Evolutionary conservation across 2,888 invertebrate genomes (phyloP).

Genomic region (Hololepta plana): DNA sequence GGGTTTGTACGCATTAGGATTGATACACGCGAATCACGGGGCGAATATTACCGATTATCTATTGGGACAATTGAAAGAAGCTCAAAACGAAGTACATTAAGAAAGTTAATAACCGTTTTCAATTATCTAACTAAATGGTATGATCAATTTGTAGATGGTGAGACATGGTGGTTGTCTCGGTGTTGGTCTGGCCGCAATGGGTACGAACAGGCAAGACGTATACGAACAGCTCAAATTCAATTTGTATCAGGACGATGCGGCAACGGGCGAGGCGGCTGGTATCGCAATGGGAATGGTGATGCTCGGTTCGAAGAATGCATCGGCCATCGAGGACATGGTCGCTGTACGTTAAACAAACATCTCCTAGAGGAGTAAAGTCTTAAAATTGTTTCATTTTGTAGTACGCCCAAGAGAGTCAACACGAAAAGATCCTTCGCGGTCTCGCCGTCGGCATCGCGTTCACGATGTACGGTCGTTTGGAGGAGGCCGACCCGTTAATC

Average conservation of each 20-base stretch:
- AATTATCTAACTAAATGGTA: slow-evolving; percentile 1
- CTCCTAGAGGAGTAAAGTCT: no score
- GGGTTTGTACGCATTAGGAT: slow-evolving; percentile 84
- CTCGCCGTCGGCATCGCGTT: slow-evolving; percentile 92
- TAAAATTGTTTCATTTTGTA: slow-evolving; percentile 16
- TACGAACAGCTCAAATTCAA: slow-evolving; percentile 95
- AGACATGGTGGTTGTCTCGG: slow-evolving; percentile 96
- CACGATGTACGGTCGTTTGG: slow-evolving; percentile 91
- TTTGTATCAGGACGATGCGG: slow-evolving; percentile 96
- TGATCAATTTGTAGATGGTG: slow-evolving; percentile 32
- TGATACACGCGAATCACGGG: slow-evolving; percentile 98
- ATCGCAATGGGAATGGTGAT: slow-evolving; percentile 99
- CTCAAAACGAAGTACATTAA: slow-evolving; percentile 53
- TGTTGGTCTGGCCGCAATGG: slow-evolving; percentile 94
- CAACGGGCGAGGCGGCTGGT: slow-evolving; percentile 97
- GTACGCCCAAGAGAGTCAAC: slow-evolving; percentile 91
- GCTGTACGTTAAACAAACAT: slow-evolving; percentile 53
- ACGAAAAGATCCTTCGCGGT: slow-evolving; percentile 95
- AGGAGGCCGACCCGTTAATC: slow-evolving; percentile 90
- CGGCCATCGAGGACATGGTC: slow-evolving; percentile 88
- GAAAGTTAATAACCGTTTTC: background rate
- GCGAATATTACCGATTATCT: slow-evolving; percentile 91
- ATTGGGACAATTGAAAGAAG: slow-evolving; percentile 85
- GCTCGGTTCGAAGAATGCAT: slow-evolving; percentile 84
- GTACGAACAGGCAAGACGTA: slow-evolving; percentile 85